These are phyloP conservation scores for Eristalis pertinax DNA, from an alignment of 2,888 invertebrate species.

Conservation along the genomic window DNA sequence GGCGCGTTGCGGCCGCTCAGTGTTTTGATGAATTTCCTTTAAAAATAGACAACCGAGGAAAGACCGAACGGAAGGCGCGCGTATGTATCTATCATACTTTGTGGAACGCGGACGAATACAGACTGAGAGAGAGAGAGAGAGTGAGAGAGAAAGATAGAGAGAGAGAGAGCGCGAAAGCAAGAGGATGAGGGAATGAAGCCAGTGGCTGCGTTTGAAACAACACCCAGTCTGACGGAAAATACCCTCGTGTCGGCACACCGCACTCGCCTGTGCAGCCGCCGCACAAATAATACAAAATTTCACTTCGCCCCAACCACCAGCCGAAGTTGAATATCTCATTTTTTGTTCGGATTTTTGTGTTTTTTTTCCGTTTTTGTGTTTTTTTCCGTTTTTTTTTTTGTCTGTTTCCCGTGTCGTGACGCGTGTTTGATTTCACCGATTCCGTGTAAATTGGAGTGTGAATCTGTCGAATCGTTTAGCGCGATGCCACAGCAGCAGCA, in stretches of 20 bases:
- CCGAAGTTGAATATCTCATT: background rate
- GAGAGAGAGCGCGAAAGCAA: background rate
- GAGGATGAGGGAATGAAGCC: background rate
- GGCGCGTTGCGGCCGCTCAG: background rate
- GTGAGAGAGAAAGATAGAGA: background rate
- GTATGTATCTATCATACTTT: constrained; percentile 12
- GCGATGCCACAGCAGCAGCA: constrained; percentile 49
- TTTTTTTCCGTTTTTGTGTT: background rate
- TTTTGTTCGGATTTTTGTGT: background rate
- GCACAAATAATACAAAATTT: constrained; percentile 36
- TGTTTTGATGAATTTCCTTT: constrained; percentile 61
- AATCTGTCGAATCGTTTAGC: constrained; percentile 22
- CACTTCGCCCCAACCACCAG: background rate
- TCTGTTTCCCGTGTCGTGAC: constrained; percentile 9
- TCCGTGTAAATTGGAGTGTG: constrained; percentile 34
- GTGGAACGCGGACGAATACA: background rate
- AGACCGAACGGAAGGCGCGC: constrained; percentile 37
- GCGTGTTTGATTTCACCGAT: constrained; percentile 11
- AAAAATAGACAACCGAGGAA: constrained; percentile 58
- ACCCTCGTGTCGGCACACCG: constrained; percentile 55
- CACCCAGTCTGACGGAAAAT: constrained; percentile 66
- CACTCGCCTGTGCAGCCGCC: constrained; percentile 4
- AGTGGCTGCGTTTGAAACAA: constrained; percentile 44
- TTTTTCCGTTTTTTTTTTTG: background rate
- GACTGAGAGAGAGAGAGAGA: background rate